Evolutionary conservation across 64 coral and sea anemone species (phyloP), one percentile per base, ranked within the genome.

Genomic region (Trachythela sp.): DNA sequence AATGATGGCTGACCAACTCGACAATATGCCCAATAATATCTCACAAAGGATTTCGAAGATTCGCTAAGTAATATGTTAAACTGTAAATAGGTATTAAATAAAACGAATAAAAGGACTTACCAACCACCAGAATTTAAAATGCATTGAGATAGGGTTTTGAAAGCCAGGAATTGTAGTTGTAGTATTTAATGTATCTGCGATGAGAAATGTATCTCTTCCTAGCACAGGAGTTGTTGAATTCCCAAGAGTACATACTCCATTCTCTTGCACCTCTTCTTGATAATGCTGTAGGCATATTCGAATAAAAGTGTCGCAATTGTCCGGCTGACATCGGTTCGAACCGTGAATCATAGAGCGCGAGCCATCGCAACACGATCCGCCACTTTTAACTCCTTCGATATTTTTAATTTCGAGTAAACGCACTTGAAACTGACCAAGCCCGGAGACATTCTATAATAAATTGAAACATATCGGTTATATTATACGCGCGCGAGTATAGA

Each of bases 41-140:
- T 64, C 56, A 64, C 56, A 64, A 64, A 64, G 17, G 20, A 64
- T 64, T 64, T 64, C 5, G 5, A 64, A 64, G 22, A 5, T 64
- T 26, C 26, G 3, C 20, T 6, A 64, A 64, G 56, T 64, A 64
- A 20, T 6, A 45, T 45, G 42, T 45, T 64, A 64, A 27, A 22
- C 20, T 22, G 17, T 64, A 64, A 64, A 59, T 59, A 22, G 54
- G 15, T 22, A 59, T 59, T 59, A 45, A 45, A 68, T 68, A 22
- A n/a, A n/a, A 68, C 30, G 30, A 68, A 31, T 35, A 80, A 36
- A 39, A 37, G 3, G 31, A 80, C 75, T 34, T 80, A 80, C 75
- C 75, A 80, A 36, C 75, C 75, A 80, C 75, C 33, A 80, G 75
- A 80, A 80, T 35, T 80, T 20, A 38, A 80, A 80, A 80, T 80